phyloP scores from a whole-genome alignment of 2,113 vertebrate genomes.

The Silurus glanis region DNA sequence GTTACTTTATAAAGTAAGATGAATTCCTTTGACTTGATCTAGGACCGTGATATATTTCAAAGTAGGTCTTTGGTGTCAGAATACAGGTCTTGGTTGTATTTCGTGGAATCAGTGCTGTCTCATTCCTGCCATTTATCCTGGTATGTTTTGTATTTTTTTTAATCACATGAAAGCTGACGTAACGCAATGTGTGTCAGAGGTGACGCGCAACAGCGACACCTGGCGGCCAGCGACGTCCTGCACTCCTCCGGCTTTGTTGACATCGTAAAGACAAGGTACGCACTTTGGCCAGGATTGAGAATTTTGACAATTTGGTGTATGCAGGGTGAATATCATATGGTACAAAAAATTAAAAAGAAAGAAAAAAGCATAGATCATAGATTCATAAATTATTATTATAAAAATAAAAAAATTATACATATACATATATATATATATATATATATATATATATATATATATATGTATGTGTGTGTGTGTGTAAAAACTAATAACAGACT shows the following conservation, averaged over 20 bases:
- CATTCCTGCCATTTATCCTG: neutral
- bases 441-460: neutral
- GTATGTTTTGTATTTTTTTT: neutral
- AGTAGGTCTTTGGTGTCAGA: neutral
- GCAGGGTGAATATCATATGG: too few species aligned
- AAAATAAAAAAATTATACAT: neutral
- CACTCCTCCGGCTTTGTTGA: slow-evolving; percentile 70
- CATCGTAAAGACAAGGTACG: slow-evolving; percentile 77
- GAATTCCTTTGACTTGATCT: neutral
- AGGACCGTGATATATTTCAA: neutral
- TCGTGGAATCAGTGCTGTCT: neutral
- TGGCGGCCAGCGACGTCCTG: slow-evolving; percentile 38
- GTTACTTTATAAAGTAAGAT: neutral
- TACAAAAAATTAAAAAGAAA: neutral
- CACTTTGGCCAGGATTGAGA: slow-evolving; percentile 43
- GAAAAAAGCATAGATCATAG: neutral
- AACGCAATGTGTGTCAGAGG: slow-evolving; percentile 28
- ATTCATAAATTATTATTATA: neutral
- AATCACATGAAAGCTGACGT: slow-evolving; percentile 27
- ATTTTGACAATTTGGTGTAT: neutral
- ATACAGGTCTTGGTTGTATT: neutral
- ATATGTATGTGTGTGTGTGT: too few species aligned
- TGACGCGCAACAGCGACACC: slow-evolving; percentile 55
- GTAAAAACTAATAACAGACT: too few species aligned
- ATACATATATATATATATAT: neutral